Conservation (phyloP, 1,140 invertebrate species). For the Orchesella cincta region DNA sequence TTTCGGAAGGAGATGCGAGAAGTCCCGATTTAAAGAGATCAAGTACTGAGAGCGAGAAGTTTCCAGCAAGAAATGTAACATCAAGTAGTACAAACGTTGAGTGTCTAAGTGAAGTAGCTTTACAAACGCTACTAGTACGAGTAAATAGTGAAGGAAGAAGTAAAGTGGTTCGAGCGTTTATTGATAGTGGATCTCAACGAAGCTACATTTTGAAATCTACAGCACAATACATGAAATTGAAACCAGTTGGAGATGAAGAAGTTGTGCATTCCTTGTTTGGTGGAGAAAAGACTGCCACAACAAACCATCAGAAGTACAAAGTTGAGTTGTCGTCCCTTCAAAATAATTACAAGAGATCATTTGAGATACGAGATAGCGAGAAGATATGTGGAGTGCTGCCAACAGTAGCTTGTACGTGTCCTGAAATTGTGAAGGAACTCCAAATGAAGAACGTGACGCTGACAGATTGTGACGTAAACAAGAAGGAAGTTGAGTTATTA, state of each 20-base stretch:
- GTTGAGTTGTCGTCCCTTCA: background rate
- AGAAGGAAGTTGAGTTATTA: background rate
- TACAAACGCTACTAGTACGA: background rate
- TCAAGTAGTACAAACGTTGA: too few species aligned
- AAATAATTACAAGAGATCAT: background rate
- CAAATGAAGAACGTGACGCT: background rate
- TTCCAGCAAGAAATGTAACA: too few species aligned
- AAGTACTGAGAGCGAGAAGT: too few species aligned
- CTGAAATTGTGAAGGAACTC: background rate
- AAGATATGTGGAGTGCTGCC: background rate
- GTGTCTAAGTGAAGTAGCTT: background rate
- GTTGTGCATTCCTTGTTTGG: background rate
- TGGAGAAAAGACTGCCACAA: background rate
- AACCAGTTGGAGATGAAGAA: background rate
- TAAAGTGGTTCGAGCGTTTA: background rate
- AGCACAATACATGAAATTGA: background rate
- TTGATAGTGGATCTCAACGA: conserved; percentile 26
- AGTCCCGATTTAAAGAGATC: too few species aligned
- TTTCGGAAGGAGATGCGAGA: too few species aligned
- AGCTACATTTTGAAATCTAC: background rate
- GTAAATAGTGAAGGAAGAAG: background rate
- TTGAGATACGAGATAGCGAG: background rate
- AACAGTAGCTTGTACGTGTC: background rate
- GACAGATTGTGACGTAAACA: background rate
- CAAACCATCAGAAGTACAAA: background rate